These are phyloP conservation scores for Grus americana DNA, from an alignment of 2,113 vertebrate genomes.

Conservation along the genomic window DNA sequence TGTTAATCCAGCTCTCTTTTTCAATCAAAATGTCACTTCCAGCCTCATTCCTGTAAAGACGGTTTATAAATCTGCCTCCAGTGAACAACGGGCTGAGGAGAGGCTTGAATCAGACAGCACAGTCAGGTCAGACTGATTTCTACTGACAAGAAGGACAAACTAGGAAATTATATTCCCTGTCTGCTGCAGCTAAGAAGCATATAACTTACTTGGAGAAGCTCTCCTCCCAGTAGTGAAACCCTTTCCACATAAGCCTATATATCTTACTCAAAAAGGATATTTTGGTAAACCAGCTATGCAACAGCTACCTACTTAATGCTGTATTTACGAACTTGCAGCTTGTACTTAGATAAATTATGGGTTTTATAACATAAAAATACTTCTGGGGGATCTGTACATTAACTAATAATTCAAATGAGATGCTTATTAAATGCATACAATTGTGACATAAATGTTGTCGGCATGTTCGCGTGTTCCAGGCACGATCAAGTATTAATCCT, in stretches of 20 bases:
- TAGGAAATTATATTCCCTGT: not conserved
- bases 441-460: conserved; percentile 39
- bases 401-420: conserved; percentile 46
- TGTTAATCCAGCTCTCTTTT: not conserved
- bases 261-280: conserved; percentile 43
- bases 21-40: not conserved
- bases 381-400: conserved; percentile 34
- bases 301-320: conserved; percentile 43
- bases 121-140: not conserved
- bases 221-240: conserved; percentile 27
- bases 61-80: not conserved
- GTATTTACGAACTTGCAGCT: conserved; percentile 46
- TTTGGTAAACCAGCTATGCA: conserved; percentile 56
- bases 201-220: not conserved
- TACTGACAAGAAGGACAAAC: not conserved
- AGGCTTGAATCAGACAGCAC: not conserved
- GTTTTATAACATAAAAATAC: conserved; percentile 37
- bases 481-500: not conserved
- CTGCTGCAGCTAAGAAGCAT: conserved; percentile 38
- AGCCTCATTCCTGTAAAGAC: not conserved
- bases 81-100: not conserved
- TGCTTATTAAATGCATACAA: conserved; percentile 50
- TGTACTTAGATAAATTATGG: conserved; percentile 60
- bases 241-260: conserved; percentile 26
- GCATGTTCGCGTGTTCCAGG: not conserved